Conservation (phyloP, 2,888 invertebrate species). For the Orthosia incerta region DNA sequence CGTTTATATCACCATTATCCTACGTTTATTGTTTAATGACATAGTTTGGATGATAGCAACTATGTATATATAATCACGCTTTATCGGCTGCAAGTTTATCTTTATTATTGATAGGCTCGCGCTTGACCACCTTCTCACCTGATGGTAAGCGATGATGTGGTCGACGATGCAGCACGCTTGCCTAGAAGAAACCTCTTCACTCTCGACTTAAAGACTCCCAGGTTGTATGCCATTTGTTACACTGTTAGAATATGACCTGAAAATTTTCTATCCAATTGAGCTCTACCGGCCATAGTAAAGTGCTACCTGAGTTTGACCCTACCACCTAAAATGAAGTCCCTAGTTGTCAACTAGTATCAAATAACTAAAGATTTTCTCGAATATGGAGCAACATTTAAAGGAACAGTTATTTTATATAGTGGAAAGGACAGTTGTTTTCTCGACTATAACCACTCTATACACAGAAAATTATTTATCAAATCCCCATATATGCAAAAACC, state of each 20-base stretch:
- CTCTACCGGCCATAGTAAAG: too few relatives aligned
- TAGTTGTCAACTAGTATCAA: not conserved
- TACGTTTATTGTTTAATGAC: not conserved
- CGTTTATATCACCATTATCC: not conserved
- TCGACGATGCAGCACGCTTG: too few relatives aligned
- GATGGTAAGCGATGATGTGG: too few relatives aligned
- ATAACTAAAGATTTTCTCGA: not conserved
- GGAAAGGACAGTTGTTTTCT: not conserved
- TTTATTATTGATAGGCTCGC: too few relatives aligned
- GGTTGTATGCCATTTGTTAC: too few relatives aligned
- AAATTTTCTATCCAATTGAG: too few relatives aligned
- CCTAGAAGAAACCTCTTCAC: too few relatives aligned
- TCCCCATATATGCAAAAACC: slow-evolving; percentile 2
- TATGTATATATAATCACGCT: not conserved
- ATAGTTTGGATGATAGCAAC: not conserved
- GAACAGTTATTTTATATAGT: slow-evolving; percentile 10
- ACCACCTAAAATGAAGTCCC: too few relatives aligned
- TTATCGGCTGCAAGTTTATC: not conserved
- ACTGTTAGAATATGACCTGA: not conserved
- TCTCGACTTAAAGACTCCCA: too few relatives aligned
- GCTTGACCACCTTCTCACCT: too few relatives aligned
- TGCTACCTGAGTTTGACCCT: too few relatives aligned
- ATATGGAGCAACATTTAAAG: not conserved
- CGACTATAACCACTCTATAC: not conserved
- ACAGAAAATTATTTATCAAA: slow-evolving; percentile 15